phyloP scores from a whole-genome alignment of 2,888 invertebrate genomes.

The Anthophora plumipes region DNA sequence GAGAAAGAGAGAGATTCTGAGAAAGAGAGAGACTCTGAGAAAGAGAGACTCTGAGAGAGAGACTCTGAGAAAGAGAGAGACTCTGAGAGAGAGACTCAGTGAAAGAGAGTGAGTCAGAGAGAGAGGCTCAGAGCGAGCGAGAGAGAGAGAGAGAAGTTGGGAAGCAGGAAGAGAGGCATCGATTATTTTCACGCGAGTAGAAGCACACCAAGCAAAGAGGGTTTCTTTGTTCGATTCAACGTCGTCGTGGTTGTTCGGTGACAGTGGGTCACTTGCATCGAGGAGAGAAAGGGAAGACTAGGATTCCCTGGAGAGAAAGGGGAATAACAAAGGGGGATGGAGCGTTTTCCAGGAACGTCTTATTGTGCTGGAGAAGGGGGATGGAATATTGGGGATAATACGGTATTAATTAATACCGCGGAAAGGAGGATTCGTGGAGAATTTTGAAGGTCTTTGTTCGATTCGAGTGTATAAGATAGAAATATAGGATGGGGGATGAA shows the following conservation, averaged over 20 bases:
- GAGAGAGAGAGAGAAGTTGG: neutral
- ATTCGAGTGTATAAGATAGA: neutral
- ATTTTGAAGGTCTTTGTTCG: neutral
- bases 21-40: conserved; percentile 9
- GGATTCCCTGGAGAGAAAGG: conserved; percentile 44
- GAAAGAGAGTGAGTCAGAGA: neutral
- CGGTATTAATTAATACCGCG: conserved; percentile 52
- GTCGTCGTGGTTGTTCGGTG: conserved; percentile 33
- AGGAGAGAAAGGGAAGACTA: conserved; percentile 44
- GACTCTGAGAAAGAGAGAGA: neutral
- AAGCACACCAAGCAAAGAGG: conserved; percentile 64
- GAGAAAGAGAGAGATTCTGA: neutral
- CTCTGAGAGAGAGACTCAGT: too few relatives aligned
- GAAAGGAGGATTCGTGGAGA: neutral
- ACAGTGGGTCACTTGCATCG: conserved; percentile 68
- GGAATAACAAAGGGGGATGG: conserved; percentile 17
- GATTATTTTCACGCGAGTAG: conserved; percentile 80
- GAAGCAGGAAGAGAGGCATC: conserved; percentile 62
- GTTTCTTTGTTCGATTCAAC: conserved; percentile 69
- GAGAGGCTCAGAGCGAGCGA: too few relatives aligned
- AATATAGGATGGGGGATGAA: neutral
- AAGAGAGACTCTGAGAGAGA: too few relatives aligned
- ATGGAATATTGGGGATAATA: conserved; percentile 37
- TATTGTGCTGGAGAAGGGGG: conserved; percentile 45
- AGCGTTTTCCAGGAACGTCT: conserved; percentile 31